Base-by-base conservation (phyloP, 2,113 vertebrate species). In the Phrynosoma blainvillii region DNA sequence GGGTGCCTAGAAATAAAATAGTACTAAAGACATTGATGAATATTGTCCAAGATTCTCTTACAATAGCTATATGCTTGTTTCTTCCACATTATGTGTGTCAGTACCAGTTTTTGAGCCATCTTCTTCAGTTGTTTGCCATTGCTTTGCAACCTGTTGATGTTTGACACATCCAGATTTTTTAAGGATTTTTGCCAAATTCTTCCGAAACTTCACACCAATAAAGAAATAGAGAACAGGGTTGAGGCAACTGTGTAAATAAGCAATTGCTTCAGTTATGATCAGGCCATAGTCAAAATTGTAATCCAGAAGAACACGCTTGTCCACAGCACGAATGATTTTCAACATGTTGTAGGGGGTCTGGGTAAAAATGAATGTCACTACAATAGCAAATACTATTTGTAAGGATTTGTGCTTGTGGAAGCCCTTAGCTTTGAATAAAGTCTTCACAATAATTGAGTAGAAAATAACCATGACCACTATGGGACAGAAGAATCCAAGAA, bases 151-250 rank as follows among this genome's bases (percentile, higher is more conserved):
- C 25, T 89, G 76, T 66, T 90, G 42, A 3, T 20, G 7, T 77
- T 93, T 94, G 23, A 83, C 2, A 21, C 88, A 93, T 76, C 93
- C 90, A 36, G 62, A 3, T 1, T 93, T 95, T 88, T 93, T 95
- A 40, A 93, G 30, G 2, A 96, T 93, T 91, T 95, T 97, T 77
- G 88, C 79, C 82, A 96, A 92, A 23, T 95, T 94, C 82, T 92
- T 97, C 32, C 92, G 92, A 84, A 97, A 97, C 86, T 96, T 97
- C 9, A 91, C 79, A n/a, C 96, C 93, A 0, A 82, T 90, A 40
- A 96, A 97, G 89, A 96, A 95, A 32, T 96, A 97, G 36, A 97
- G 93, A 81, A 96, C 32, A 32, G 94, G 91, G n/a, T 97, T 97
- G 1, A 97, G 93, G 82, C 95, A 97, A 66, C 88, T 90, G 8